Percentiles rank a stretch among this genome's conserved stretches.
Evolutionary conservation across 2,797 vertebrate genomes (phyloP).

Genomic region (Acipenser ruthenus): DNA sequence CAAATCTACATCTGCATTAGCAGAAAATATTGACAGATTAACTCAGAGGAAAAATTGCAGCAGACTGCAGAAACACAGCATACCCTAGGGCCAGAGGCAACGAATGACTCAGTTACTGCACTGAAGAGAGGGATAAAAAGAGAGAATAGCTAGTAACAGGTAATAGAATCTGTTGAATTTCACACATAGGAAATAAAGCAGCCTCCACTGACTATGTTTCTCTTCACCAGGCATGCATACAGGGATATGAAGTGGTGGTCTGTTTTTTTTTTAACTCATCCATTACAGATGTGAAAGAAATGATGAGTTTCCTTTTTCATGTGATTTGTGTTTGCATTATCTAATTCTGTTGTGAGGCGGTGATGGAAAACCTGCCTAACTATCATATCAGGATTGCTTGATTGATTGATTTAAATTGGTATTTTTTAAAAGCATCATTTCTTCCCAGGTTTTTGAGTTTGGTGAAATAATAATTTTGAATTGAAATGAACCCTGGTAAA

Average conservation of each 20-base stretch:
- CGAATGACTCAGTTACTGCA: slow-evolving; percentile 51
- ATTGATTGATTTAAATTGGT: too few species aligned
- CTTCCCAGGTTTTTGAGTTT: too few species aligned
- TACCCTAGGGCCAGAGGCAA: slow-evolving; percentile 40
- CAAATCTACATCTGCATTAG: slow-evolving; percentile 43
- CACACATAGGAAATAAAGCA: slow-evolving; percentile 25
- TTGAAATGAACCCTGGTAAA: too few species aligned
- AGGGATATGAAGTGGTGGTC: too few species aligned
- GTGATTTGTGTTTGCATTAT: slow-evolving; percentile 26
- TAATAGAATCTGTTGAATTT: slow-evolving; percentile 68
- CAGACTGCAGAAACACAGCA: slow-evolving; percentile 33
- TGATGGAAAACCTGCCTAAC: slow-evolving; percentile 4
- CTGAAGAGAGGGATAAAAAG: slow-evolving; percentile 30
- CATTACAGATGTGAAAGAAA: too few species aligned
- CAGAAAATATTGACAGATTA: slow-evolving; percentile 24
- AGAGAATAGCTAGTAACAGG: slow-evolving; percentile 66
- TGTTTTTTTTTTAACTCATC: too few species aligned
- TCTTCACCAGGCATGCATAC: too few species aligned
- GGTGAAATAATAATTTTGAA: too few species aligned
- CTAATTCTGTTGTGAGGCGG: slow-evolving; percentile 16
- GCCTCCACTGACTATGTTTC: slow-evolving; percentile 7
- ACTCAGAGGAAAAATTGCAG: slow-evolving; percentile 30
- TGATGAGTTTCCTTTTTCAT: slow-evolving; percentile 24
- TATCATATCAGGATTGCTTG: too few species aligned
- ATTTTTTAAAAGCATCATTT: too few species aligned